Percentiles rank a stretch among this genome's conserved stretches.
These are phyloP conservation scores for Coturnix japonica DNA, from an alignment of 2,113 vertebrate species.

Conservation along the genomic window DNA sequence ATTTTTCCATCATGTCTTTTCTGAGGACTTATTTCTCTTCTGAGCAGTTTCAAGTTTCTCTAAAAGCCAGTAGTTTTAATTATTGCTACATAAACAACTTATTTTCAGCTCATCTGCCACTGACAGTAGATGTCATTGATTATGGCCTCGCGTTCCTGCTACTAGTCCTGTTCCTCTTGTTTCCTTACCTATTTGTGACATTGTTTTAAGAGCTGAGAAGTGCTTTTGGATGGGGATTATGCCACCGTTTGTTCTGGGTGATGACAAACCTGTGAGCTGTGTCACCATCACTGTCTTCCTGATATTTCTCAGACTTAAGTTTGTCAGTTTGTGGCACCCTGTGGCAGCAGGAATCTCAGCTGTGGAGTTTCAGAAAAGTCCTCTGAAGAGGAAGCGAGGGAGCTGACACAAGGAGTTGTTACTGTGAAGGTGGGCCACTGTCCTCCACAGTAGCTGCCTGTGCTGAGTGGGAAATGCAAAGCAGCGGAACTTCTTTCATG, in stretches of 20 bases:
- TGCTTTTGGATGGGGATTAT: neutral
- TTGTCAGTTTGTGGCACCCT: neutral
- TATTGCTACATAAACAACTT: neutral
- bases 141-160: neutral
- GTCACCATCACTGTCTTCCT: neutral
- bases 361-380: neutral
- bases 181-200: neutral
- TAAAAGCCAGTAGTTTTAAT: neutral
- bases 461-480: neutral
- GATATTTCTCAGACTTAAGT: neutral
- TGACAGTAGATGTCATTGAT: neutral
- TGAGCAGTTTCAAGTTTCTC: neutral
- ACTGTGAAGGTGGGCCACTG: neutral
- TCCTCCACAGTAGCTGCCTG: neutral
- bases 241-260: neutral
- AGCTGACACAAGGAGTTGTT: neutral
- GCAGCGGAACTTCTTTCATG: neutral
- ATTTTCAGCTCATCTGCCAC: neutral
- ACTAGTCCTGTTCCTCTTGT: neutral
- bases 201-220: neutral
- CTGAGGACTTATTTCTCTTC: neutral
- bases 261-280: neutral
- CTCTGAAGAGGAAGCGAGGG: neutral
- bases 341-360: neutral
- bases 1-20: constrained; percentile 3